phyloP scores from a whole-genome alignment of 2,888 invertebrate genomes.

The Hirtodrosophila histrioides region DNA sequence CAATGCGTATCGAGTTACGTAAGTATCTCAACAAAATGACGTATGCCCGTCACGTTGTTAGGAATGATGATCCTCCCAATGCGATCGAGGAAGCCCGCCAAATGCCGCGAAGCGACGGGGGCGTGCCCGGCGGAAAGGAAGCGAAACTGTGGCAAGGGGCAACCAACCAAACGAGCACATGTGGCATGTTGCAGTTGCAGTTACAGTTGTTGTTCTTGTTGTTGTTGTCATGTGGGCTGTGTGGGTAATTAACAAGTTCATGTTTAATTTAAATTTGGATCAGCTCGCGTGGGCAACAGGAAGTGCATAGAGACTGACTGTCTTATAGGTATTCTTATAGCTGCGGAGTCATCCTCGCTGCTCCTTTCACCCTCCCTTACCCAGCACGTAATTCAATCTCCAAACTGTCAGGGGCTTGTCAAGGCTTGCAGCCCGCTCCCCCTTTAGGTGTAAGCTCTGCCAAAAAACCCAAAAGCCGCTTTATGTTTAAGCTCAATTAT shows the following conservation, averaged over 20 bases:
- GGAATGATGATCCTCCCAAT: constrained; percentile 40
- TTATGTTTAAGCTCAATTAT: constrained; percentile 74
- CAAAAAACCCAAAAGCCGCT: constrained; percentile 59
- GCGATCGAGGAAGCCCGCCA: constrained; percentile 67
- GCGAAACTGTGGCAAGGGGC: constrained; percentile 17
- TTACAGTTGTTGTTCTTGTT: constrained; percentile 14
- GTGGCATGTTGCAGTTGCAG: constrained; percentile 32
- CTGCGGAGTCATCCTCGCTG: neutral
- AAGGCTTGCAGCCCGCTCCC: neutral
- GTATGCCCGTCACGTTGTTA: constrained; percentile 67
- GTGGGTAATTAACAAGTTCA: constrained; percentile 72
- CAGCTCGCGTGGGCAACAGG: constrained; percentile 65
- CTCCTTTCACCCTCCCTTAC: too few species aligned
- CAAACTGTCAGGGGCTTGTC: constrained; percentile 29
- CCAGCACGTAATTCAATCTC: constrained; percentile 63
- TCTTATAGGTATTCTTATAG: constrained; percentile 30
- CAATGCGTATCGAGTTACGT: constrained; percentile 52
- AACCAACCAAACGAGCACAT: constrained; percentile 43
- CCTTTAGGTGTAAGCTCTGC: constrained; percentile 2
- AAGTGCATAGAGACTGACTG: constrained; percentile 35
- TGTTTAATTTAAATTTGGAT: constrained; percentile 73
- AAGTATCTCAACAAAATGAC: constrained; percentile 53
- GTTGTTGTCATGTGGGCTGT: constrained; percentile 47
- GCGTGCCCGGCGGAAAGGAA: constrained; percentile 43
- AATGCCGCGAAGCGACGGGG: constrained; percentile 50